These are phyloP conservation scores for Hipposideros larvatus DNA, from an alignment of 2,797 vertebrate genomes.

Conservation along the genomic window DNA sequence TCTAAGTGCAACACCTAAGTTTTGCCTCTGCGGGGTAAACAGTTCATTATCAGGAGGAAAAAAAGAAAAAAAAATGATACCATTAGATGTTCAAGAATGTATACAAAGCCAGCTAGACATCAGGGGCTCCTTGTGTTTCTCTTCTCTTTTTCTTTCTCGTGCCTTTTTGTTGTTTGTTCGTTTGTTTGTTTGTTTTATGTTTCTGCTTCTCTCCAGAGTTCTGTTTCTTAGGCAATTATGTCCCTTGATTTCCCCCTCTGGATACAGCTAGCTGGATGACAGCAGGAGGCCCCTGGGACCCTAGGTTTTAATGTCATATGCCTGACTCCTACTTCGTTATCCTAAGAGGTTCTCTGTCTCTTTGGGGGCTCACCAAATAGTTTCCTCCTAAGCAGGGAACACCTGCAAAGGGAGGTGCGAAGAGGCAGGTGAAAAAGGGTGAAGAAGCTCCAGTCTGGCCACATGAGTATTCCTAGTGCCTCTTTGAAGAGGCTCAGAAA, in stretches of 20 bases:
- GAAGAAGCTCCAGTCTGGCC: neutral
- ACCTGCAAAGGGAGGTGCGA: neutral
- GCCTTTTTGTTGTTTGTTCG: neutral
- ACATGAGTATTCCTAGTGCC: neutral
- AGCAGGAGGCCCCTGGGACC: neutral
- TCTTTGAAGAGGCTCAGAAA: neutral
- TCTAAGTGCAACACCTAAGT: neutral
- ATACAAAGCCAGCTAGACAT: neutral
- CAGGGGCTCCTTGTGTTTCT: neutral
- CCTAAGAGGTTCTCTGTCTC: neutral
- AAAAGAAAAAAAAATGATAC: too few species aligned
- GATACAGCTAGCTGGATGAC: neutral
- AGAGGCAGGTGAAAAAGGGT: neutral
- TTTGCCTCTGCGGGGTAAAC: neutral
- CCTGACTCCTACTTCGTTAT: neutral
- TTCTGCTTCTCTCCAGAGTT: neutral
- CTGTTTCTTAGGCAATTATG: conserved; percentile 1
- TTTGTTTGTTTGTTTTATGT: neutral
- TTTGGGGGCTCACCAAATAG: neutral
- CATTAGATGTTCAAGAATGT: neutral
- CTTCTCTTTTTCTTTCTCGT: neutral
- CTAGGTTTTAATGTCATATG: neutral
- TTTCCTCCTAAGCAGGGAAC: neutral
- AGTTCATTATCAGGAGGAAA: neutral
- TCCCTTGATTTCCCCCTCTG: neutral